A percentile compares a stretch with the other conserved stretches of the same genome.
Conservation (phyloP, 1,140 invertebrate species). For the Elymnias hypermnestra region DNA sequence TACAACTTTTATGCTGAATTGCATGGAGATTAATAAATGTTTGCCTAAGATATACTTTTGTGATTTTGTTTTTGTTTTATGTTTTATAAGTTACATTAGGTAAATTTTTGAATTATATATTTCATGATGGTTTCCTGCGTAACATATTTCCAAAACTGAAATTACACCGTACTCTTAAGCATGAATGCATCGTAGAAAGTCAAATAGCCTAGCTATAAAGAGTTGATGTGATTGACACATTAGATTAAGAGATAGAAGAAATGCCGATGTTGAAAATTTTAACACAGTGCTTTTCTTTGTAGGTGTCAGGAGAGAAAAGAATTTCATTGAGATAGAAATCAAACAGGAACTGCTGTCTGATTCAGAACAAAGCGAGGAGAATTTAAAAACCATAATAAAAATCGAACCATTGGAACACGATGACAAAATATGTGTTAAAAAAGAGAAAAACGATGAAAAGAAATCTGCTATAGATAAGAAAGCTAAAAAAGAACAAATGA, state of each 20-base stretch:
- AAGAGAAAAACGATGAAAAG: conserved; percentile 1
- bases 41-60: no score
- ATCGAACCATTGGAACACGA: neutral
- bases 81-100: neutral
- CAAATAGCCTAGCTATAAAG: neutral
- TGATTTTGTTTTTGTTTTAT: neutral
- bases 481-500: conserved; percentile 11
- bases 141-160: no score
- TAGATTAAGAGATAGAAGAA: no score
- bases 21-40: no score
- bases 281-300: conserved; percentile 24
- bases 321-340: conserved; percentile 13
- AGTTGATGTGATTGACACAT: no score
- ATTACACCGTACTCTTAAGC: neutral
- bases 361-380: conserved; percentile 1
- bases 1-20: no score
- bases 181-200: neutral
- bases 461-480: conserved; percentile 7
- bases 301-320: conserved; percentile 14
- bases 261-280: conserved; percentile 17
- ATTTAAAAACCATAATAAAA: no score
- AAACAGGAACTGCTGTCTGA: conserved; percentile 19
- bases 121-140: no score
- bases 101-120: no score
- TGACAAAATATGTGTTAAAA: neutral